Percentiles rank a stretch among this genome's conserved stretches.
phyloP scores from a whole-genome alignment of 2,113 vertebrate species.

The Vidua macroura region DNA sequence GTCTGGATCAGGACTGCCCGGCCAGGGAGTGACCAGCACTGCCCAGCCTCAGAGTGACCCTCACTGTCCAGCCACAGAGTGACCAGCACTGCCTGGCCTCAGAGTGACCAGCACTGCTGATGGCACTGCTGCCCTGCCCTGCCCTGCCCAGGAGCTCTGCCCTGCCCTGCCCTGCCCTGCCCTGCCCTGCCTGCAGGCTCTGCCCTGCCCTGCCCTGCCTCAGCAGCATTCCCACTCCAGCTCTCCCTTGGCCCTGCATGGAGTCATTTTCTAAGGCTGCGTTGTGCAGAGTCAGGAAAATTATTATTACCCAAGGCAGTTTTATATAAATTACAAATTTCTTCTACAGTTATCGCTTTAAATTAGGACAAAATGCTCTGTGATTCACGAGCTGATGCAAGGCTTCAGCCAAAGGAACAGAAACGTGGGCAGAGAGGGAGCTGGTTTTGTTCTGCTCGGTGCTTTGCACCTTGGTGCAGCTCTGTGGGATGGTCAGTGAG shows the following conservation, averaged over 20 bases:
- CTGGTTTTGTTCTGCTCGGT: neutral
- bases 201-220: neutral
- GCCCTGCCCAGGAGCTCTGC: too few species aligned
- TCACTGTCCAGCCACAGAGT: too few species aligned
- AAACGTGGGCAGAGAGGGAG: neutral
- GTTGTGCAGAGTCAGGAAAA: neutral
- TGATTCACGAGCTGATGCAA: neutral
- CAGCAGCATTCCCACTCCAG: neutral
- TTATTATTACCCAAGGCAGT: neutral
- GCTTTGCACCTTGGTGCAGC: neutral
- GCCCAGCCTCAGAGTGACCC: too few species aligned
- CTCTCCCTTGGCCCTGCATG: neutral
- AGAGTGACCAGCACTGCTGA: too few species aligned
- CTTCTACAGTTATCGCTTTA: conserved; percentile 5
- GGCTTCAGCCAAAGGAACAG: neutral
- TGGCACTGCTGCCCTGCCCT: too few species aligned
- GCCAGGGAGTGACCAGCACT: too few species aligned
- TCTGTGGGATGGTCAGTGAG: neutral
- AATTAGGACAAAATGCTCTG: conserved; percentile 11
- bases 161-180: neutral
- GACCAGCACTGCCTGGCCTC: too few species aligned
- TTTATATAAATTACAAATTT: conserved; percentile 19
- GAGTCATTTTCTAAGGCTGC: neutral
- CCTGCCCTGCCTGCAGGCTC: neutral
- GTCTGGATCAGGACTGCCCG: too few species aligned